Conservation (phyloP, 2,113 vertebrate species). For the Pachycephala philippinensis region DNA sequence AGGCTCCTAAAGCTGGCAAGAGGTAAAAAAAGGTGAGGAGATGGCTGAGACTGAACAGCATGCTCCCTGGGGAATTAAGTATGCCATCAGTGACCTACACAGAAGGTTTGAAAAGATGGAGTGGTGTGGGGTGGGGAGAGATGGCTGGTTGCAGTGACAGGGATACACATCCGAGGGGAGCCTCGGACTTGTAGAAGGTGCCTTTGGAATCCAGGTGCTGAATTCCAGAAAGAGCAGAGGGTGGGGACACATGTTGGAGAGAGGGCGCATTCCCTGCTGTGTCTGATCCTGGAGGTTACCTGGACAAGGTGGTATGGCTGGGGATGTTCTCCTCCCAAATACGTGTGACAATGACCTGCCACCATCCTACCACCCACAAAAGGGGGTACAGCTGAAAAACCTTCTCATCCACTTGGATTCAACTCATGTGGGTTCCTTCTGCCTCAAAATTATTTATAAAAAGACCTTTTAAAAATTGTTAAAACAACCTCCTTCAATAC, state of each 20-base stretch:
- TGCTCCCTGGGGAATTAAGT: not conserved
- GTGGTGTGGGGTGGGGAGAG: not conserved
- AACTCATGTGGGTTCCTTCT: not conserved
- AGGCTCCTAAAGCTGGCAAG: not conserved
- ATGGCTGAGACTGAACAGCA: not conserved
- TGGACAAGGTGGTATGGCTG: not conserved
- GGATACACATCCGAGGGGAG: accelerated
- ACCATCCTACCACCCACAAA: not conserved
- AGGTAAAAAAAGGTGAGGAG: not conserved
- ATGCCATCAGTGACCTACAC: not conserved
- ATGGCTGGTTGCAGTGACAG: too few species aligned
- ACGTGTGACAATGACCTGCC: not conserved
- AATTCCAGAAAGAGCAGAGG: not conserved
- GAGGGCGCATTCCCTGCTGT: accelerated
- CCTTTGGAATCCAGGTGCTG: not conserved
- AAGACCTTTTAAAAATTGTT: not conserved
- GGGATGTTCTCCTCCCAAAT: not conserved
- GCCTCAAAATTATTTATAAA: not conserved
- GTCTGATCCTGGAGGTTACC: not conserved
- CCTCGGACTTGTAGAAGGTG: not conserved
- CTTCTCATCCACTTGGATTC: not conserved
- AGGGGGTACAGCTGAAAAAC: not conserved
- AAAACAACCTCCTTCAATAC: not conserved
- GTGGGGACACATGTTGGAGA: not conserved
- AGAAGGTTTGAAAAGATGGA: not conserved